These are phyloP conservation scores for Papilio xuthus DNA, from an alignment of 1,140 invertebrate species.

Conservation along the genomic window DNA sequence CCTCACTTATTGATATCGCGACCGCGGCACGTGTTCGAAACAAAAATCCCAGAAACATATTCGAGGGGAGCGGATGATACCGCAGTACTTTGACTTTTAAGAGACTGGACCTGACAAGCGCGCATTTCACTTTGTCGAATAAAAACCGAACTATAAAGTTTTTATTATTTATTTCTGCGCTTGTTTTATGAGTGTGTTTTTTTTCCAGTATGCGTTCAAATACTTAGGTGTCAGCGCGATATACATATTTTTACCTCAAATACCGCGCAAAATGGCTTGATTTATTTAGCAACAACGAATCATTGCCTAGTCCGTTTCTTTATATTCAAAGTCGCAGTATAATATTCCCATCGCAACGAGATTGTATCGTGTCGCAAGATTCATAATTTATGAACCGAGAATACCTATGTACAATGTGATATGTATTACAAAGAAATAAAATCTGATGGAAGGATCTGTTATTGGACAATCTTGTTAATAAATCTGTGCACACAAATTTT, in stretches of 20 bases:
- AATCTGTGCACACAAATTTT: background rate
- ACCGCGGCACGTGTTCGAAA: conserved; percentile 39
- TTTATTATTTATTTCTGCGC: background rate
- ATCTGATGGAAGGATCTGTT: conserved; percentile 33
- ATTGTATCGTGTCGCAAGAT: conserved; percentile 70
- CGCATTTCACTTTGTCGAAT: background rate
- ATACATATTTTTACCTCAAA: background rate
- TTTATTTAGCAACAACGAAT: background rate
- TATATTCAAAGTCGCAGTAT: conserved; percentile 51
- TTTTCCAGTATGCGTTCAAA: no score
- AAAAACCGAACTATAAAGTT: background rate
- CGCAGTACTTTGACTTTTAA: conserved; percentile 47
- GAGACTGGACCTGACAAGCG: background rate
- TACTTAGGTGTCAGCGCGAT: no score
- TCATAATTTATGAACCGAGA: conserved; percentile 71
- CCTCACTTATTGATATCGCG: conserved; percentile 33
- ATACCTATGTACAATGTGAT: conserved; percentile 57
- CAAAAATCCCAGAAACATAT: conserved; percentile 60
- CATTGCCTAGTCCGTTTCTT: background rate
- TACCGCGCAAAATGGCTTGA: background rate
- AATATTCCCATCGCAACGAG: conserved; percentile 69
- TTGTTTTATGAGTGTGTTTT: background rate
- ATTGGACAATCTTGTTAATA: background rate
- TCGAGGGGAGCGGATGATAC: conserved; percentile 36
- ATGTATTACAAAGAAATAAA: conserved; percentile 37